These are phyloP conservation scores for Cydia strobilella DNA, from an alignment of 1,140 invertebrate species.

Conservation along the genomic window DNA sequence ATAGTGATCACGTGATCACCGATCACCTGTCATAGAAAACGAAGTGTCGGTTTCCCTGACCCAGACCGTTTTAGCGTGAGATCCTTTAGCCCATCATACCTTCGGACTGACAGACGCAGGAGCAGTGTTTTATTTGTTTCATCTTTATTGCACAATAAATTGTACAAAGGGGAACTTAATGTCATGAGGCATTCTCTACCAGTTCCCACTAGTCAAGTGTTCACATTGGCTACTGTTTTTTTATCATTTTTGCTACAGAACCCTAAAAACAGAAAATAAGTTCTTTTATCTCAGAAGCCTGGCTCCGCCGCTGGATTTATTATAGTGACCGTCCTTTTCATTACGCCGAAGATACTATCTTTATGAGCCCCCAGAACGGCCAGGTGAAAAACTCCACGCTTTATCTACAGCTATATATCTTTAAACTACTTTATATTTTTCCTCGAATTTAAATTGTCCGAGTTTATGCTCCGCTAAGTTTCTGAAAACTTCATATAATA, in stretches of 20 bases:
- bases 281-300: constrained; percentile 1
- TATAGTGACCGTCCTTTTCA: constrained; percentile 12
- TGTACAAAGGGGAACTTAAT: too few relatives aligned
- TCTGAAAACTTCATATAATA: not conserved
- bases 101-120: too few relatives aligned
- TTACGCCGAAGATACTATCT: constrained; percentile 29
- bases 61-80: too few relatives aligned
- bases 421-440: constrained; percentile 5
- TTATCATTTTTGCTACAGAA: not conserved
- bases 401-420: constrained; percentile 7
- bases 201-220: too few relatives aligned
- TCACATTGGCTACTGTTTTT: not conserved
- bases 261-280: not conserved
- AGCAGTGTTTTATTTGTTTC: too few relatives aligned
- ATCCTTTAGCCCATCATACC: too few relatives aligned
- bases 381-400: constrained; percentile 9
- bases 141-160: too few relatives aligned
- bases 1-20: too few relatives aligned
- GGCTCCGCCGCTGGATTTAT: constrained; percentile 6
- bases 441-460: not conserved
- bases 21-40: too few relatives aligned
- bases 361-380: constrained; percentile 6
- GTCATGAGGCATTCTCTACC: too few relatives aligned
- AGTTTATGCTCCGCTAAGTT: not conserved
- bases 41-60: too few relatives aligned